phyloP scores from a whole-genome alignment of 2,797 vertebrate genomes.

The Acrossocheilus fasciatus region DNA sequence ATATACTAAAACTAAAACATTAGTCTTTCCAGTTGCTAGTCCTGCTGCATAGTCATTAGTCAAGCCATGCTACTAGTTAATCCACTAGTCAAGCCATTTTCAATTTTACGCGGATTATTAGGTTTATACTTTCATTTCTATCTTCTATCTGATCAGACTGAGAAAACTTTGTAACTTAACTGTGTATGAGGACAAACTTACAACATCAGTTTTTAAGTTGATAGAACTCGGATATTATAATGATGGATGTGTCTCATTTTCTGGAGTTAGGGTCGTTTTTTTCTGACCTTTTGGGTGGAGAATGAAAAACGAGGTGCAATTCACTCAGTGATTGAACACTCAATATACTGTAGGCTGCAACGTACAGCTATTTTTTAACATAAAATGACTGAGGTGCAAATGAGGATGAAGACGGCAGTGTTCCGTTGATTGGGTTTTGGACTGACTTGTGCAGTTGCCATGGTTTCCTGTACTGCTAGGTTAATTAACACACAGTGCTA shows the following conservation, averaged over 20 bases:
- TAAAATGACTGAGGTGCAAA: slow-evolving; percentile 1
- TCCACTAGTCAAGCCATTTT: background rate
- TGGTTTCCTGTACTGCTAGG: slow-evolving; percentile 11
- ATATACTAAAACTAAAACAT: background rate
- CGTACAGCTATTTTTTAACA: background rate
- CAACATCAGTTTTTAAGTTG: background rate
- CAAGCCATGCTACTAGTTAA: background rate
- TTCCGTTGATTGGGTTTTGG: slow-evolving; percentile 1
- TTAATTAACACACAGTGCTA: slow-evolving; percentile 6
- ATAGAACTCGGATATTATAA: slow-evolving; percentile 4
- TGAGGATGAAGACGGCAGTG: background rate
- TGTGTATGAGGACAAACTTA: background rate
- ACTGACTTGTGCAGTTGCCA: slow-evolving; percentile 20
- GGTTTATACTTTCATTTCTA: background rate
- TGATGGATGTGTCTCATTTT: slow-evolving; percentile 22
- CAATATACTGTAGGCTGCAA: background rate
- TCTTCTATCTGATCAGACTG: background rate
- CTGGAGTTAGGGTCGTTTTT: slow-evolving; percentile 5
- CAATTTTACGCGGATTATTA: background rate
- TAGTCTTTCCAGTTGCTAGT: background rate
- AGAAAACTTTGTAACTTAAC: background rate
- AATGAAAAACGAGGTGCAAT: slow-evolving; percentile 19
- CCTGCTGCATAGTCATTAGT: too few relatives aligned
- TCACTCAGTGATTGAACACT: slow-evolving; percentile 26
- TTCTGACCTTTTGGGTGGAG: slow-evolving; percentile 5